Percentiles rank a stretch among this genome's conserved stretches.
Evolutionary conservation across 2,888 invertebrate genomes (phyloP).

Genomic region (Tetragnatha montana): DNA sequence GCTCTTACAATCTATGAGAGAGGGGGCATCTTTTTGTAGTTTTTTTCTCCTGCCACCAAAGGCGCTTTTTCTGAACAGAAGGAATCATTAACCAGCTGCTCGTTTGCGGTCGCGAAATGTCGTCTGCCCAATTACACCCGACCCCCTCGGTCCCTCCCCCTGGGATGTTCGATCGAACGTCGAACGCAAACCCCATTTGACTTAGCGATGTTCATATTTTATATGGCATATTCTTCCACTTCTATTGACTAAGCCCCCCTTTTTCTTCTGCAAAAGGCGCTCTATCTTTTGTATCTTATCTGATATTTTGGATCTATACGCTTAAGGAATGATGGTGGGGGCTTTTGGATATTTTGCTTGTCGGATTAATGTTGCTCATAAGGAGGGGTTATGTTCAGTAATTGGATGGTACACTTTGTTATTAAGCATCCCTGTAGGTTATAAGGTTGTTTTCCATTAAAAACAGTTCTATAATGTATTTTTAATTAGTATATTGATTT

Average conservation of each 20-base stretch:
- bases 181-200: not conserved
- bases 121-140: constrained; percentile 68
- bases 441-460: too few relatives aligned
- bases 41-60: constrained; percentile 37
- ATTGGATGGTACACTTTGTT: too few relatives aligned
- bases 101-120: constrained; percentile 64
- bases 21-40: constrained; percentile 11
- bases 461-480: too few relatives aligned
- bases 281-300: too few relatives aligned
- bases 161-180: not conserved
- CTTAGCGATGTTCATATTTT: constrained; percentile 41
- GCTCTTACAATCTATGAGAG: constrained; percentile 13
- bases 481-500: too few relatives aligned
- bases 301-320: not conserved
- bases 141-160: not conserved
- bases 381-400: too few relatives aligned
- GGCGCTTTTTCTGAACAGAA: constrained; percentile 47
- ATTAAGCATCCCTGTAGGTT: too few relatives aligned
- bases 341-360: not conserved
- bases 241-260: not conserved
- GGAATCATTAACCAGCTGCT: constrained; percentile 63
- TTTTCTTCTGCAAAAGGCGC: not conserved
- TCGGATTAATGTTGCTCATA: not conserved
- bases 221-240: constrained; percentile 10
- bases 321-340: not conserved